Evolutionary conservation across 2,888 invertebrate species (phyloP).

Genomic region (Scaptomyza caliginosa): DNA sequence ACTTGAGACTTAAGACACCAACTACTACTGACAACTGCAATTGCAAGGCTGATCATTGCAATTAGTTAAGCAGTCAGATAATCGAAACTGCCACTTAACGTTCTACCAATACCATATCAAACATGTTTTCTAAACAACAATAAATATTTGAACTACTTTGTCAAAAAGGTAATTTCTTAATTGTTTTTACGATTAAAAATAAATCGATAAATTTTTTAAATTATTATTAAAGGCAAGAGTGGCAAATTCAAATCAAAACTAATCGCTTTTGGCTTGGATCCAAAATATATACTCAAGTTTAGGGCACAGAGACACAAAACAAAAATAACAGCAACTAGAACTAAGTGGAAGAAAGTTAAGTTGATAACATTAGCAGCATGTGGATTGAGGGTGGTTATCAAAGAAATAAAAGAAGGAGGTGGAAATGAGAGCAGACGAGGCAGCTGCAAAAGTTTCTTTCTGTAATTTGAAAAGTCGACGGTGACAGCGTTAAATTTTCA

Average conservation of each 20-base stretch:
- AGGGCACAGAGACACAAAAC: neutral
- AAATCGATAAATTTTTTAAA: neutral
- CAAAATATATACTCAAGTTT: neutral
- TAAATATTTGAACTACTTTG: too few species aligned
- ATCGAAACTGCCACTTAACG: slow-evolving; percentile 21
- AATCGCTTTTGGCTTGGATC: neutral
- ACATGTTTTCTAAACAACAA: too few species aligned
- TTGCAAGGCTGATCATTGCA: slow-evolving; percentile 34
- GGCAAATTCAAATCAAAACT: neutral
- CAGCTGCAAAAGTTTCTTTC: slow-evolving; percentile 38
- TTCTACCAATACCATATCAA: too few species aligned
- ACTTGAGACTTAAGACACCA: slow-evolving; percentile 17
- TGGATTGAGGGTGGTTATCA: neutral
- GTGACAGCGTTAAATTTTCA: slow-evolving; percentile 69
- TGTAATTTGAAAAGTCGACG: slow-evolving; percentile 57
- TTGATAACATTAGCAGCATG: slow-evolving; percentile 17
- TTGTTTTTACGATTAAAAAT: neutral
- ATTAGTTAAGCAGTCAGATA: slow-evolving; percentile 21
- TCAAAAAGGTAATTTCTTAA: too few species aligned
- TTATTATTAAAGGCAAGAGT: neutral
- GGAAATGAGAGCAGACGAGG: slow-evolving; percentile 1
- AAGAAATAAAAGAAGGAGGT: too few species aligned
- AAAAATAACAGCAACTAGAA: slow-evolving; percentile 11
- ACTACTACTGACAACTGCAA: slow-evolving; percentile 7
- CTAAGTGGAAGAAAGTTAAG: slow-evolving; percentile 9